These are phyloP conservation scores for Peromyscus eremicus DNA, from an alignment of 2,797 vertebrate genomes.

Conservation along the genomic window DNA sequence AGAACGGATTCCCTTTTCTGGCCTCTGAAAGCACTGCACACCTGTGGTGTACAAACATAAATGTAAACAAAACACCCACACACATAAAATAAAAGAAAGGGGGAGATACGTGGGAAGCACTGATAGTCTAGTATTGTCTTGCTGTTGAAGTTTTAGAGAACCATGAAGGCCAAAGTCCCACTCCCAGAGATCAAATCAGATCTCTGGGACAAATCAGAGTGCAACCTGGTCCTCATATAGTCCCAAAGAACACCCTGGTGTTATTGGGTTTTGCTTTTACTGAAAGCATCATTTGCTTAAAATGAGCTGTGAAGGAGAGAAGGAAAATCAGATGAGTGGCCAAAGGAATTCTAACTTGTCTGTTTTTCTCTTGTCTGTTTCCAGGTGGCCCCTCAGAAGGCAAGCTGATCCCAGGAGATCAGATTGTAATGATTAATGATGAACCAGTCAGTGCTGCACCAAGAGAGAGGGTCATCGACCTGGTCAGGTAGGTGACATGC, in stretches of 20 bases:
- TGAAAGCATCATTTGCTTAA: neutral
- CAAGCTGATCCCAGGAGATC: slow-evolving; percentile 97
- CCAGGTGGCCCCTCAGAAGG: slow-evolving; percentile 98
- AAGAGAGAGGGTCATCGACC: slow-evolving; percentile 98
- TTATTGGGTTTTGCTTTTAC: neutral
- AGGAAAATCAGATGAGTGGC: neutral
- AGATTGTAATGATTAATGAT: slow-evolving; percentile 99
- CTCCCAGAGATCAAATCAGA: neutral
- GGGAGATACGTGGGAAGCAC: neutral
- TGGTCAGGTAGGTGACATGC: slow-evolving; percentile 94
- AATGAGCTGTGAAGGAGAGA: neutral
- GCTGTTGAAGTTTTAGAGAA: neutral
- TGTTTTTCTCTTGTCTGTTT: slow-evolving; percentile 73
- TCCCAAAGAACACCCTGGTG: neutral
- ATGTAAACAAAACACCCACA: neutral
- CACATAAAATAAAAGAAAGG: neutral
- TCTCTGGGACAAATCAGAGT: neutral
- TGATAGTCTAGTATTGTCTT: neutral
- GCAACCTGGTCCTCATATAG: neutral
- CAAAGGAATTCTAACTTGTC: slow-evolving; percentile 73
- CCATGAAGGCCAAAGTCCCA: neutral
- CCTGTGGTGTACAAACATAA: too few relatives aligned
- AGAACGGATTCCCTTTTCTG: neutral
- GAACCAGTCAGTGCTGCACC: slow-evolving; percentile 96
- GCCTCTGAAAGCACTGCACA: neutral